Conservation (phyloP, 2,113 vertebrate species). For the Phocoena sinus region DNA sequence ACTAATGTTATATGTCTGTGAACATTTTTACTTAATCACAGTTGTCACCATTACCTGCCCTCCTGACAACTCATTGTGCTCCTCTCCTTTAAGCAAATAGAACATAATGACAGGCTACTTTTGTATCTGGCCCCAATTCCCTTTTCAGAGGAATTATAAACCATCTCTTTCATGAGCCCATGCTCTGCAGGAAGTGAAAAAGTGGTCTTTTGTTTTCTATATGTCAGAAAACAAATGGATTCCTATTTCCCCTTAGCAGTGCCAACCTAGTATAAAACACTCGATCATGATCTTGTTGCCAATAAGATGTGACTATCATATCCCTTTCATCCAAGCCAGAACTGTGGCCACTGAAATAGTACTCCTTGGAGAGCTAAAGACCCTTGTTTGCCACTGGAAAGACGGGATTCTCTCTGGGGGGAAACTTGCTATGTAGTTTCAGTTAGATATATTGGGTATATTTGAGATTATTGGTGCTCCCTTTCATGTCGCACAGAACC, state of each 20-base stretch:
- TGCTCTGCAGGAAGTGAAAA: slow-evolving; percentile 68
- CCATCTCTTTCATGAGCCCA: slow-evolving; percentile 45
- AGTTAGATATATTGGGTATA: not conserved
- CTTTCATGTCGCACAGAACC: not conserved
- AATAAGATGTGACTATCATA: not conserved
- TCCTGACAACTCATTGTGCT: slow-evolving; percentile 54
- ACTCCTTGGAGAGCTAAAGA: slow-evolving; percentile 27
- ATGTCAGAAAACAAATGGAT: slow-evolving; percentile 69
- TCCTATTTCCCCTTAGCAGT: slow-evolving; percentile 56
- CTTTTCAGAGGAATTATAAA: slow-evolving; percentile 52
- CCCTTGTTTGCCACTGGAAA: slow-evolving; percentile 75
- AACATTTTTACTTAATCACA: slow-evolving; percentile 62
- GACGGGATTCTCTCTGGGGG: slow-evolving; percentile 71
- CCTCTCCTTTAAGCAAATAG: slow-evolving; percentile 58
- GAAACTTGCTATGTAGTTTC: not conserved
- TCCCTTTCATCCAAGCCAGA: slow-evolving; percentile 34
- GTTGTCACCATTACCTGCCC: slow-evolving; percentile 60
- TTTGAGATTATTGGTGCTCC: slow-evolving; percentile 30
- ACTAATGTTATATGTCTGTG: slow-evolving; percentile 59
- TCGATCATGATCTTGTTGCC: slow-evolving; percentile 39
- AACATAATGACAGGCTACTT: slow-evolving; percentile 60
- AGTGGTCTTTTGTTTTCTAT: slow-evolving; percentile 56
- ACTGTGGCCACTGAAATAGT: slow-evolving; percentile 22
- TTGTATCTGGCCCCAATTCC: slow-evolving; percentile 55
- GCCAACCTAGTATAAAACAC: slow-evolving; percentile 32